Conservation (phyloP, 2,888 invertebrate genomes). For the Acanthosepion pharaonis region DNA sequence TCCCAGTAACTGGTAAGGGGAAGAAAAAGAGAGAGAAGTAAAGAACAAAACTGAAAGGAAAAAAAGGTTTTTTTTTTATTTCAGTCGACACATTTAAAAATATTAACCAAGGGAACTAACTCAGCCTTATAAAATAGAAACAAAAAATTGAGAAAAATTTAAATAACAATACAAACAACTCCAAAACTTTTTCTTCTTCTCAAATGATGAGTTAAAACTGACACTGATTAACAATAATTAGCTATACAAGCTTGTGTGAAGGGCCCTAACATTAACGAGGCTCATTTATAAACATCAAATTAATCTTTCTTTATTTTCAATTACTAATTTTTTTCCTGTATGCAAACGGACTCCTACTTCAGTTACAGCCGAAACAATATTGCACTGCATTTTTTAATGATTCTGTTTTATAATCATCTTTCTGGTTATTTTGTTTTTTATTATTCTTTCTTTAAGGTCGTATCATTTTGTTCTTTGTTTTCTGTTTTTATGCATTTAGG, state of each 20-base stretch:
- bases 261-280: not conserved
- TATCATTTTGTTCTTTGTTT: not conserved
- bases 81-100: not conserved
- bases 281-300: conserved; percentile 10
- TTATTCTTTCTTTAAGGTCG: not conserved
- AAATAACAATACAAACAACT: not conserved
- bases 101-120: not conserved
- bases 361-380: not conserved
- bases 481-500: not conserved
- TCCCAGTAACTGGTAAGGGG: too few relatives aligned
- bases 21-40: not conserved
- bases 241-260: not conserved
- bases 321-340: not conserved
- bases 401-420: not conserved
- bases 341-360: not conserved
- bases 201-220: not conserved
- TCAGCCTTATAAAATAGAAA: not conserved
- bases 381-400: not conserved
- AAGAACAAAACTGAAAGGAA: not conserved
- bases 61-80: not conserved
- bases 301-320: conserved; percentile 23
- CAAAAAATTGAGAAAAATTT: not conserved
- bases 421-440: not conserved
- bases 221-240: conserved; percentile 18
- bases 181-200: not conserved